Evolutionary conservation across 2,797 vertebrate species (phyloP).

Genomic region (Hydrophis major): DNA sequence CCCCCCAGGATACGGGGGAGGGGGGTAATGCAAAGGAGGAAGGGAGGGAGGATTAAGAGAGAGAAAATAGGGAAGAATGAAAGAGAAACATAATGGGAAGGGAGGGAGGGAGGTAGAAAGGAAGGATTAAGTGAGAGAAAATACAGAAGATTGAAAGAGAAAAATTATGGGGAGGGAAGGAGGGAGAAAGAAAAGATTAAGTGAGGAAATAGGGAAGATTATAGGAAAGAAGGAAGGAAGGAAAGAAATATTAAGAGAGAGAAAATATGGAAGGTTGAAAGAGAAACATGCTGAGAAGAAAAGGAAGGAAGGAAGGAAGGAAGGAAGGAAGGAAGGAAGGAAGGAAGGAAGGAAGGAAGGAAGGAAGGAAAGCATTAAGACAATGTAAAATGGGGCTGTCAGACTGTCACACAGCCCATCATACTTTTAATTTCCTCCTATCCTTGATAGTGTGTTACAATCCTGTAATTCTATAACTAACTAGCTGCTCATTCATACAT

Average conservation of each 20-base stretch:
- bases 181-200: too few species aligned
- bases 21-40: background rate
- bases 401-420: background rate
- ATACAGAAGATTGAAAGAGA: too few species aligned
- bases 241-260: background rate
- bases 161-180: too few species aligned
- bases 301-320: background rate
- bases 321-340: background rate
- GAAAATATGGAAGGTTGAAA: too few species aligned
- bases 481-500: too few species aligned
- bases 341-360: background rate
- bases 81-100: too few species aligned
- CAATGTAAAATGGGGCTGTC: background rate
- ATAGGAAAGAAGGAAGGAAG: background rate
- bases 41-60: too few species aligned
- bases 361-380: background rate
- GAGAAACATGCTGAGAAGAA: background rate
- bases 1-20: background rate
- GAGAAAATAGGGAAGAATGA: too few species aligned
- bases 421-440: background rate
- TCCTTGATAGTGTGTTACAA: background rate
- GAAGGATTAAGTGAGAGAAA: background rate
- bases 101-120: too few species aligned
- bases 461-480: background rate
- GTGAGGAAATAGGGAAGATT: too few species aligned